Percentiles rank a stretch among this genome's conserved stretches.
These are phyloP conservation scores for Idris sp. DNA, from an alignment of 1,140 invertebrate genomes.

Conservation along the genomic window DNA sequence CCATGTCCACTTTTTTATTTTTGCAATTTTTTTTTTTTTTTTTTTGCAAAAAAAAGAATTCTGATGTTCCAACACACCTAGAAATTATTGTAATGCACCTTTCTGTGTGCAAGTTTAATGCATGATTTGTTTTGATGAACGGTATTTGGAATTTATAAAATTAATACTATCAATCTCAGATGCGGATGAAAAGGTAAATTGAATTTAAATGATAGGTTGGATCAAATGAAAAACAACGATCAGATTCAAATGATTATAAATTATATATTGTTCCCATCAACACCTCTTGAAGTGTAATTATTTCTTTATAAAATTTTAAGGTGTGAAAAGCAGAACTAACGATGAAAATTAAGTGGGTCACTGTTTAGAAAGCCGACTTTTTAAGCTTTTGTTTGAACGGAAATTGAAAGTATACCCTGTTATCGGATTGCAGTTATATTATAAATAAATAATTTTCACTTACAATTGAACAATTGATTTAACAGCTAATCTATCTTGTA, in stretches of 20 bases:
- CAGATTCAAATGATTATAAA: constrained; percentile 23
- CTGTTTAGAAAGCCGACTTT: constrained; percentile 32
- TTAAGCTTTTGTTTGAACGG: constrained; percentile 36
- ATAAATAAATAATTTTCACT: constrained; percentile 6
- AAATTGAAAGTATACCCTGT: constrained; percentile 34
- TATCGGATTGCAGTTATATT: constrained; percentile 17
- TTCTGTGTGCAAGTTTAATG: too few species aligned
- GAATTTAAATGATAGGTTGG: constrained; percentile 25
- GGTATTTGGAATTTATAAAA: too few species aligned
- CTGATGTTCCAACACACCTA: too few species aligned
- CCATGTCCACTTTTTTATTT: too few species aligned
- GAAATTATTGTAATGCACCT: too few species aligned
- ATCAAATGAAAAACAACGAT: constrained; percentile 14
- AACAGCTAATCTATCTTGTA: too few species aligned
- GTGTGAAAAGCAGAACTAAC: constrained; percentile 37
- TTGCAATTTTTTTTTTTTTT: too few species aligned
- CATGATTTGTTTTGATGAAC: too few species aligned
- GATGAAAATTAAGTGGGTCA: constrained; percentile 35
- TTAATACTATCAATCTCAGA: too few species aligned
- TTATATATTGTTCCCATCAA: constrained; percentile 43
- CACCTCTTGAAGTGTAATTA: constrained; percentile 36
- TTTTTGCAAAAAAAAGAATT: too few species aligned
- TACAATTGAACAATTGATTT: too few species aligned
- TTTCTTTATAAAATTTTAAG: constrained; percentile 33
- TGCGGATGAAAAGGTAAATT: constrained; percentile 2